Base-by-base conservation (phyloP, 2,888 invertebrate genomes). In the Entomobrya proxima region DNA sequence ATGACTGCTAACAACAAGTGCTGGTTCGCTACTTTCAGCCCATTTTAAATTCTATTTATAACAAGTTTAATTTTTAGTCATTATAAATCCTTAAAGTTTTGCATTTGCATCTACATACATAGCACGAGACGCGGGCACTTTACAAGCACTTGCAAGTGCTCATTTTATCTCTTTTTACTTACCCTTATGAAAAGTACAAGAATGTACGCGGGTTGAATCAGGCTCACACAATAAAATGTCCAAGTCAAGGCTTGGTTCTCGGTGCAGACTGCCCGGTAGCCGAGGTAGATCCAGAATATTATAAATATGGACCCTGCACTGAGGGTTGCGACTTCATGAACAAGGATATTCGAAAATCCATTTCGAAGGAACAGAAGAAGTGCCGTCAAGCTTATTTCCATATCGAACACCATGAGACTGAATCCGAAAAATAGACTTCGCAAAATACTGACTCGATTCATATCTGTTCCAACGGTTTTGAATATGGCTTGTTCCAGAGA, bases 181-280 rank as follows among this genome's bases (percentile, higher is more conserved):
- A 89, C 88, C 76, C 83, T 64, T 6, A 87, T 78, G 32, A 89
- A 85, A 0, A 89, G 85, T 24, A 76, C 82, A 15, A 89, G 55
- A 44, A 89, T 81, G 76, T 88, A 89, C 1, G 79, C 72, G 1
- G 89, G 89, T 58, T 89, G 89, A 44, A 88, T 72, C 11, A 85
- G 21, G 55, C 88, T 87, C 30, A 86, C 80, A n/a, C 61, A 78
- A 37, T 81, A 87, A 50, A 88, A 89, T n/a, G 87, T 67, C 85
- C 86, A 88, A 13, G 88, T 88, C 15, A 89, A 37, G 0, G 81
- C 64, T 11, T 61, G 75, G 75, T 77, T 88, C 75, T 89, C 89
- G 1, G 67, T 83, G 21, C 89, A 58, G 76, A 88, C 88, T 32
- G 88, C 86, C 5, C 35, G 67, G 24, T 85, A 85, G 7, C 88